phyloP scores from a whole-genome alignment of 2,888 invertebrate species.

The Cremastobaeus sp. region DNA sequence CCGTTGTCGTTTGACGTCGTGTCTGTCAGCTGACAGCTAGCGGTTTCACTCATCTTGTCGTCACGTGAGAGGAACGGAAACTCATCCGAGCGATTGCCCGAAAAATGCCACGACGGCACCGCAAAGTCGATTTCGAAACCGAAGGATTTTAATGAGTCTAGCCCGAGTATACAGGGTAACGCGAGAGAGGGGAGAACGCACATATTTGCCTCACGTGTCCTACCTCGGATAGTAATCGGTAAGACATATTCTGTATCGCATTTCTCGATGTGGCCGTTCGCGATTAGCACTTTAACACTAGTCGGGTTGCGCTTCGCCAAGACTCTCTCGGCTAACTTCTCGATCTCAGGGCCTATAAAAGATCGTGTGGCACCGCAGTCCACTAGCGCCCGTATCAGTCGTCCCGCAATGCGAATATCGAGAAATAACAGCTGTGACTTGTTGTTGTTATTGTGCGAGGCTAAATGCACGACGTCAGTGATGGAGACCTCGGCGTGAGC shows the following conservation, averaged over 20 bases:
- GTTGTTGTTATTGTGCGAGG: neutral
- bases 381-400: neutral
- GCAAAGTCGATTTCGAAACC: neutral
- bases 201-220: neutral
- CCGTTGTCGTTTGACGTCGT: too few species aligned
- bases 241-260: neutral
- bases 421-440: neutral
- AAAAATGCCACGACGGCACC: neutral
- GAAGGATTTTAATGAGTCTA: neutral
- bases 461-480: neutral
- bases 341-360: neutral
- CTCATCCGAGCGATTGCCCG: neutral
- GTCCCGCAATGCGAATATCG: neutral
- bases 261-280: slow-evolving; percentile 1
- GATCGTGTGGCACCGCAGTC: slow-evolving; percentile 9
- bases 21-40: too few species aligned
- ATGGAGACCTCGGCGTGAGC: neutral
- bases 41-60: too few species aligned
- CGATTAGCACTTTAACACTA: neutral
- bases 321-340: too few species aligned
- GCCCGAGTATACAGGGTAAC: neutral
- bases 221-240: neutral
- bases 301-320: neutral
- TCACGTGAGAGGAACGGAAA: neutral
- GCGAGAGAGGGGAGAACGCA: neutral